A percentile compares a stretch with the other conserved stretches of the same genome.
These are phyloP conservation scores for Gallinago media DNA, from an alignment of 2,113 vertebrate species.

Conservation along the genomic window DNA sequence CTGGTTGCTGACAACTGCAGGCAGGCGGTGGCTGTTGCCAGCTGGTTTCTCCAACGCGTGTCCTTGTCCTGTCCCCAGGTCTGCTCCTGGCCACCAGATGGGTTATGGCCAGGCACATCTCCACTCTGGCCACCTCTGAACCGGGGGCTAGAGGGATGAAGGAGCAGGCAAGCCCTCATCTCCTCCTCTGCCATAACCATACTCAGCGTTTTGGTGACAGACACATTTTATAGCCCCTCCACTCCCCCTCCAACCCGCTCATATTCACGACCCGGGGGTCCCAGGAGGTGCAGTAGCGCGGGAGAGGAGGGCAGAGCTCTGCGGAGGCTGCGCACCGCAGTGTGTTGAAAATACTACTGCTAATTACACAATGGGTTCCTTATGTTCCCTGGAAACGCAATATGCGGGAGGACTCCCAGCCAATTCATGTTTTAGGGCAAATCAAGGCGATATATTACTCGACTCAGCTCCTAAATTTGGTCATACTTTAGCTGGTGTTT, in stretches of 20 bases:
- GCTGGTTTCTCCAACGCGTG: not conserved
- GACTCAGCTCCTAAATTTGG: constrained; percentile 62
- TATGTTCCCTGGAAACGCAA: constrained; percentile 61
- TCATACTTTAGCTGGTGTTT: constrained; percentile 56
- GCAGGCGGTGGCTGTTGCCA: not conserved
- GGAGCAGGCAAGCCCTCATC: not conserved
- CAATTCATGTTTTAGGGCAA: constrained; percentile 50
- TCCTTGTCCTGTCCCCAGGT: not conserved
- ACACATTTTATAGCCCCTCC: not conserved
- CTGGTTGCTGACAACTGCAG: not conserved
- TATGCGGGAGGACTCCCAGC: not conserved
- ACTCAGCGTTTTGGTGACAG: not conserved
- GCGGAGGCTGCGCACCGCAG: not conserved
- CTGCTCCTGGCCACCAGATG: not conserved
- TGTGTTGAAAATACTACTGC: constrained; percentile 2
- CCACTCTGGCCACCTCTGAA: fast-evolving
- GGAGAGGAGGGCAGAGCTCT: not conserved
- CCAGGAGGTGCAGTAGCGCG: not conserved
- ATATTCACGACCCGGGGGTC: not conserved
- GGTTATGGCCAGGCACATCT: not conserved
- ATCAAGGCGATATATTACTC: constrained; percentile 47
- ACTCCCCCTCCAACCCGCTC: not conserved
- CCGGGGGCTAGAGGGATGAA: not conserved
- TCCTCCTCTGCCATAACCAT: not conserved
- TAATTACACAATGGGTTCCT: constrained; percentile 71